Conservation (phyloP, 1,140 invertebrate species). For the Micrasema minimum region DNA sequence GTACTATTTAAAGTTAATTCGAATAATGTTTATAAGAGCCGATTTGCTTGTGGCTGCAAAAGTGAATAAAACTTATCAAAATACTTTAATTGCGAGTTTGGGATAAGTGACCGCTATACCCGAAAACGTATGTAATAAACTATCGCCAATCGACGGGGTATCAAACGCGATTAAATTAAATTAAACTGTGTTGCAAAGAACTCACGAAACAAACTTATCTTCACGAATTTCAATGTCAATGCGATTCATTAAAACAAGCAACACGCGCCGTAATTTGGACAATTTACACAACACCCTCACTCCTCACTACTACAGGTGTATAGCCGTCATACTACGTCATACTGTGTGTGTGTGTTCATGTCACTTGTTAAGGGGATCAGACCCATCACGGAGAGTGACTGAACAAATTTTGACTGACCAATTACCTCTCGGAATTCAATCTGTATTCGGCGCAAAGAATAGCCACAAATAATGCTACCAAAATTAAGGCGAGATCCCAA, state of each 20-base stretch:
- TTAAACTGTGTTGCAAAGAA: too few species aligned
- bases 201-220: too few species aligned
- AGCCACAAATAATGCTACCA: slow-evolving; percentile 25
- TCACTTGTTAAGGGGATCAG: slow-evolving; percentile 52
- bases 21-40: too few species aligned
- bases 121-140: too few species aligned
- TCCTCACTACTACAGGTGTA: neutral
- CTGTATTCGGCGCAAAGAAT: slow-evolving; percentile 44
- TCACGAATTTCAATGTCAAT: neutral
- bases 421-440: slow-evolving; percentile 48
- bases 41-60: too few species aligned
- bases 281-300: slow-evolving; percentile 5
- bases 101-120: too few species aligned
- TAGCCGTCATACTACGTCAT: slow-evolving; percentile 9
- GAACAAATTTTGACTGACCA: slow-evolving; percentile 49
- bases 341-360: slow-evolving; percentile 28
- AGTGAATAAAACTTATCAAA: too few species aligned
- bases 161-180: too few species aligned
- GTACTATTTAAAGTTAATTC: too few species aligned
- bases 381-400: slow-evolving; percentile 52
- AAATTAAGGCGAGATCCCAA: slow-evolving; percentile 23
- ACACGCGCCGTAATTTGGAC: neutral
- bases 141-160: too few species aligned
- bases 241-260: slow-evolving; percentile 10
- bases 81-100: too few species aligned